These are phyloP conservation scores for Gonocerus acuteangulatus DNA, from an alignment of 2,888 invertebrate genomes.

Conservation along the genomic window DNA sequence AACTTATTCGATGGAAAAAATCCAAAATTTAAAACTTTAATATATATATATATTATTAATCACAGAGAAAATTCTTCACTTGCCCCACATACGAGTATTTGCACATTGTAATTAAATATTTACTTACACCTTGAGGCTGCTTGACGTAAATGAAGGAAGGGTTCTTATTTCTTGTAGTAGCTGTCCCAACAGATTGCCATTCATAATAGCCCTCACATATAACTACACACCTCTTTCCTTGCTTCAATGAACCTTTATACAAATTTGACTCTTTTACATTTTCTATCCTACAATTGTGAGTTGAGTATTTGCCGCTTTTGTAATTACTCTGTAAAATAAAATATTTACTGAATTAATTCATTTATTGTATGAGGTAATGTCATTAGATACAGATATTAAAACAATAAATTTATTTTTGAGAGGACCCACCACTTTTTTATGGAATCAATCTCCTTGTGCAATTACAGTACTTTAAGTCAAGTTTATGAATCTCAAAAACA, in stretches of 20 bases:
- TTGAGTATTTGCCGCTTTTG: conserved; percentile 58
- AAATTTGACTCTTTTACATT: conserved; percentile 60
- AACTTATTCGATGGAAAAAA: too few species aligned
- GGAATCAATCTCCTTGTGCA: too few species aligned
- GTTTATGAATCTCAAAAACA: too few species aligned
- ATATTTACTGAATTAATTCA: conserved; percentile 28
- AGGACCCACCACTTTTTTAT: too few species aligned
- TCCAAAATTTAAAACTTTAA: too few species aligned
- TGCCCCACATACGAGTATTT: too few species aligned
- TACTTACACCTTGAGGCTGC: conserved; percentile 49
- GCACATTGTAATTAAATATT: too few species aligned
- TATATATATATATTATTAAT: too few species aligned
- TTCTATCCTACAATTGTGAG: conserved; percentile 72
- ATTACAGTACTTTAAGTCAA: too few species aligned
- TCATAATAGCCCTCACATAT: conserved; percentile 76
- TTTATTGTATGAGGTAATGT: not conserved
- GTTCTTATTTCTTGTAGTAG: conserved; percentile 48
- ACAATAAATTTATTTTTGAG: too few species aligned
- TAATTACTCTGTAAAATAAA: conserved; percentile 52
- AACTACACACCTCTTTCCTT: conserved; percentile 68
- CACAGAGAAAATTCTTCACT: too few species aligned
- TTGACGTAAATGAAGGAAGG: conserved; percentile 66
- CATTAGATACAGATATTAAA: not conserved
- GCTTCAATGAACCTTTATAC: conserved; percentile 56
- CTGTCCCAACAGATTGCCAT: conserved; percentile 58